Conservation (phyloP, 2,888 invertebrate genomes). For the Lepidocyrtinus sp. region DNA sequence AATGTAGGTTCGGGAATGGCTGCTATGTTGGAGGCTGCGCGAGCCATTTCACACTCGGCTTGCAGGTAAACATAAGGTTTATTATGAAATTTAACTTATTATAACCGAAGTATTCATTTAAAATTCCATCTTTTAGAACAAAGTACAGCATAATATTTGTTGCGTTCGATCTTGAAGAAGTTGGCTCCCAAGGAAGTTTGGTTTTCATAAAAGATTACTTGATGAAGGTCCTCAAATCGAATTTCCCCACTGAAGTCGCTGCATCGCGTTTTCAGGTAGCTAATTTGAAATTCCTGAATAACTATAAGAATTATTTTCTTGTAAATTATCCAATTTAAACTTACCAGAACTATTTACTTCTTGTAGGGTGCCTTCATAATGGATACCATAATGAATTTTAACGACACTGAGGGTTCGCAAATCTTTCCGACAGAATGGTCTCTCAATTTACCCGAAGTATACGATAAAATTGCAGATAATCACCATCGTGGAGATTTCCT, state of each 20-base stretch:
- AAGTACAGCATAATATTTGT: conserved; percentile 72
- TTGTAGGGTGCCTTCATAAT: conserved; percentile 71
- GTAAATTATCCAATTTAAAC: too few species aligned
- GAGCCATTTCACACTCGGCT: conserved; percentile 70
- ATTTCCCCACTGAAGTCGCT: conserved; percentile 58
- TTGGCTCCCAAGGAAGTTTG: conserved; percentile 71
- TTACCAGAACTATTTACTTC: too few species aligned
- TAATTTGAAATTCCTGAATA: background rate
- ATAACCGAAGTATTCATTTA: conserved; percentile 9
- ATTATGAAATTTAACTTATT: conserved; percentile 8
- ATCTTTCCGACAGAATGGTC: conserved; percentile 71
- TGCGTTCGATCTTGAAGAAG: conserved; percentile 72
- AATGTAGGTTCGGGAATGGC: conserved; percentile 70
- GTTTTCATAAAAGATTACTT: conserved; percentile 71
- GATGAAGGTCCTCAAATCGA: conserved; percentile 66
- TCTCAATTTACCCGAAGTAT: conserved; percentile 67
- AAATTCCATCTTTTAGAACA: conserved; percentile 55
- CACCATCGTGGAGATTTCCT: conserved; percentile 71
- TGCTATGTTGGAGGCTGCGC: conserved; percentile 71
- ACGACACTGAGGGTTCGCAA: conserved; percentile 71
- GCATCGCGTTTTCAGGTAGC: conserved; percentile 66
- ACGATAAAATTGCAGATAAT: conserved; percentile 65
- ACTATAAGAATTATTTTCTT: conserved; percentile 13
- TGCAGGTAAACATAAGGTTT: conserved; percentile 59
- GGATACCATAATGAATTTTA: conserved; percentile 72